Percentiles rank a stretch among this genome's conserved stretches.
These are phyloP conservation scores for Heliconius eleuchia DNA, from an alignment of 1,140 invertebrate species.

Conservation along the genomic window DNA sequence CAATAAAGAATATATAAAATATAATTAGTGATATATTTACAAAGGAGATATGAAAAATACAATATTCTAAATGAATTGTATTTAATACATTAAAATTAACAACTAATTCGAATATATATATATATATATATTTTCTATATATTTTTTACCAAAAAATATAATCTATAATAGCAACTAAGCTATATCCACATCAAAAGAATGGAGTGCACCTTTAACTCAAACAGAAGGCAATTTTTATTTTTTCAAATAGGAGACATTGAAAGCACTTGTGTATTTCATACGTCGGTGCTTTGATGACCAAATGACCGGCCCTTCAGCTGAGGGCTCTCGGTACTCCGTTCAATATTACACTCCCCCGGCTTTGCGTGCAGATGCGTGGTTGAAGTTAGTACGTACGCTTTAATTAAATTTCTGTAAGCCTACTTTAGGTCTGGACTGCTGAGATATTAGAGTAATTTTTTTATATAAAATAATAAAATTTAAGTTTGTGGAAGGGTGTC, in stretches of 20 bases:
- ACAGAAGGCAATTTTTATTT: slow-evolving; percentile 40
- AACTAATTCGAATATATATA: too few species aligned
- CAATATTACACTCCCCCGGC: slow-evolving; percentile 39
- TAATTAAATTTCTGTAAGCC: slow-evolving; percentile 36
- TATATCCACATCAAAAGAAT: slow-evolving; percentile 40
- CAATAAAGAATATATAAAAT: too few species aligned
- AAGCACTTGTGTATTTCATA: slow-evolving; percentile 54
- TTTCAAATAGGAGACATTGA: slow-evolving; percentile 52
- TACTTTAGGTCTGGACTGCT: not conserved
- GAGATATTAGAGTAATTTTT: not conserved
- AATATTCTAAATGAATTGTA: too few species aligned
- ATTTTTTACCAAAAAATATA: not conserved
- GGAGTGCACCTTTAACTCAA: slow-evolving; percentile 38
- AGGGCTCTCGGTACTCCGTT: slow-evolving; percentile 46
- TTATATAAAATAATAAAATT: too few species aligned
- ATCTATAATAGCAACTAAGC: slow-evolving; percentile 26
- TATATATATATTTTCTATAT: too few species aligned
- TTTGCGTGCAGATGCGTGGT: slow-evolving; percentile 28
- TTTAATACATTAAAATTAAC: too few species aligned
- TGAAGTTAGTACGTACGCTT: slow-evolving; percentile 11
- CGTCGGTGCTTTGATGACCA: slow-evolving; percentile 66
- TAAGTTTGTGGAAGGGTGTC: too few species aligned
- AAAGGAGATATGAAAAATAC: too few species aligned
- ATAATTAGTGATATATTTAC: too few species aligned
- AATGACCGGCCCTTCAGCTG: slow-evolving; percentile 59